Conservation (phyloP, 2,888 invertebrate genomes). For the Lepidochrysops patricia region DNA sequence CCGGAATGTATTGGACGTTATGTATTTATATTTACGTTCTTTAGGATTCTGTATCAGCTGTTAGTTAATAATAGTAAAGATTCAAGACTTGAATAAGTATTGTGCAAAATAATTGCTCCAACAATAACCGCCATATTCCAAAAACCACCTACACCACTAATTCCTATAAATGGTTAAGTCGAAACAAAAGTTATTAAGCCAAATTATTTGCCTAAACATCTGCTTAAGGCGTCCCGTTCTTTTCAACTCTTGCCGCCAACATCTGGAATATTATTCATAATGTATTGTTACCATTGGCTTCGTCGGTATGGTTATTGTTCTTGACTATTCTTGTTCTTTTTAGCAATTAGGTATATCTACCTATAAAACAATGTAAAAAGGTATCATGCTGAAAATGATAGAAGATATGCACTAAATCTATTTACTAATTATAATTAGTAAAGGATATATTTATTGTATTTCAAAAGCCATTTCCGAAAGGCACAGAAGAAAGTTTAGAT, state of each 20-base stretch:
- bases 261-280: constrained; percentile 1
- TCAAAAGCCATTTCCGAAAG: background rate
- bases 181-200: background rate
- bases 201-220: constrained; percentile 6
- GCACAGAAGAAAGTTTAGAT: background rate
- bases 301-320: background rate
- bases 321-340: no score
- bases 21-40: background rate
- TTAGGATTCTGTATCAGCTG: background rate
- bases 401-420: no score
- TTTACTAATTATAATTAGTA: no score
- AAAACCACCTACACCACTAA: background rate
- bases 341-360: no score
- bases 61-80: background rate
- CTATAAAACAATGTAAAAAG: background rate
- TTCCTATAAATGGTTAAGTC: background rate
- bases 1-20: background rate
- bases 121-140: no score
- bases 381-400: no score
- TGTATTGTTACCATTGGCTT: constrained; percentile 1
- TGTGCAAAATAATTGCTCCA: no score
- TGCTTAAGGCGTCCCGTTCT: constrained; percentile 1
- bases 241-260: constrained; percentile 4
- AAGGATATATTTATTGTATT: no score
- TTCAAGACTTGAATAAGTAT: background rate